phyloP scores from a whole-genome alignment of 2,113 vertebrate genomes.

The Cacatua alba region DNA sequence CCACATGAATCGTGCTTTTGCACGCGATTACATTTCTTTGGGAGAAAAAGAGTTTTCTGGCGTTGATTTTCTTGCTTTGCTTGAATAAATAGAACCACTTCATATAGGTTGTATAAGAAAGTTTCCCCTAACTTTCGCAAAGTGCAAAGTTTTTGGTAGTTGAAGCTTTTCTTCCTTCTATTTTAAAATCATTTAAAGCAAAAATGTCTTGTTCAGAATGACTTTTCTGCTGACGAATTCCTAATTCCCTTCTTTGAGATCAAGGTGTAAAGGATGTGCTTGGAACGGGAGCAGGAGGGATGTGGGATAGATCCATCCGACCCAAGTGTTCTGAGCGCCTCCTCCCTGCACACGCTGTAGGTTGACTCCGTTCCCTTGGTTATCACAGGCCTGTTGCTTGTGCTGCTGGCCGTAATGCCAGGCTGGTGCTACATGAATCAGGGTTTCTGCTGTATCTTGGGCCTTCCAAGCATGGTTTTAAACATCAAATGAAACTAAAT shows the following conservation, averaged over 20 bases:
- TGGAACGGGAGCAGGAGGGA: neutral
- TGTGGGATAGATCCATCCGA: neutral
- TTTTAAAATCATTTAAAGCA: neutral
- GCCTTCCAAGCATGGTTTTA: neutral
- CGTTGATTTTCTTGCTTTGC: neutral
- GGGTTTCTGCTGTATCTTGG: neutral
- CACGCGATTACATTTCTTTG: neutral
- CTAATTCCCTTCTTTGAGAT: neutral
- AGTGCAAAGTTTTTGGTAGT: neutral
- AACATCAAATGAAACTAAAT: conserved; percentile 50
- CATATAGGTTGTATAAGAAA: neutral
- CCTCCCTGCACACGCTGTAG: fast-evolving
- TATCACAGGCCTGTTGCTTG: fast-evolving
- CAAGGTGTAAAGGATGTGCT: neutral
- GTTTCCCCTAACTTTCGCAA: neutral
- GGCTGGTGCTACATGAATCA: neutral
- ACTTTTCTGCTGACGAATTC: neutral
- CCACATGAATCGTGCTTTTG: neutral
- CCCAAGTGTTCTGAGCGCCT: neutral
- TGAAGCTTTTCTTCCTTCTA: neutral
- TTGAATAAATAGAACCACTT: neutral
- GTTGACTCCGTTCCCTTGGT: neutral
- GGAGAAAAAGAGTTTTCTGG: fast-evolving
- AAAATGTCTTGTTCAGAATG: neutral
- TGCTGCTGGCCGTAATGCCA: neutral